phyloP scores from a whole-genome alignment of 2,797 vertebrate genomes.

The Lagorchestes hirsutus region DNA sequence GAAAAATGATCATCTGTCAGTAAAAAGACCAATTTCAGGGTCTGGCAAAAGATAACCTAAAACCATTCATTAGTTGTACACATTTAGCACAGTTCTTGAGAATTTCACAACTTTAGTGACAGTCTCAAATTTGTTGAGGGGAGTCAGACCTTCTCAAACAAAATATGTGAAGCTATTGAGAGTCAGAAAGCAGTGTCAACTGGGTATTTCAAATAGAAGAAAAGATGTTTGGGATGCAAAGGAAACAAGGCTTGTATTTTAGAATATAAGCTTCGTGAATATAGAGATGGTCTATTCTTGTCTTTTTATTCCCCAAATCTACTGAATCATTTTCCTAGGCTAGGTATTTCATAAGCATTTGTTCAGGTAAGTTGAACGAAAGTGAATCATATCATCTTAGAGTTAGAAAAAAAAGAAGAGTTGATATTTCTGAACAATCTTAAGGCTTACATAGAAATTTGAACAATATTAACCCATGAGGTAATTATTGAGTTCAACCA shows the following conservation, averaged over 20 bases:
- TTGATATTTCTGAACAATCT: too few species aligned
- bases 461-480: too few species aligned
- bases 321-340: not conserved
- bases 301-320: not conserved
- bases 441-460: too few species aligned
- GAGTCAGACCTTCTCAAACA: not conserved
- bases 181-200: not conserved
- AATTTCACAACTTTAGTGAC: not conserved
- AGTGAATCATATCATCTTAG: not conserved
- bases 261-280: not conserved
- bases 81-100: not conserved
- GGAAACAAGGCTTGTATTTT: not conserved
- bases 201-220: not conserved
- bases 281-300: not conserved
- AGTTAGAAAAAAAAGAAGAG: not conserved
- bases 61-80: not conserved
- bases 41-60: not conserved
- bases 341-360: not conserved
- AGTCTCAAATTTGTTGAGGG: not conserved
- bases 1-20: not conserved
- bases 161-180: not conserved
- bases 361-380: not conserved
- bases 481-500: too few species aligned
- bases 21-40: not conserved
- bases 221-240: too few species aligned